phyloP scores from a whole-genome alignment of 1,140 invertebrate species.

The Rhysida immarginata region DNA sequence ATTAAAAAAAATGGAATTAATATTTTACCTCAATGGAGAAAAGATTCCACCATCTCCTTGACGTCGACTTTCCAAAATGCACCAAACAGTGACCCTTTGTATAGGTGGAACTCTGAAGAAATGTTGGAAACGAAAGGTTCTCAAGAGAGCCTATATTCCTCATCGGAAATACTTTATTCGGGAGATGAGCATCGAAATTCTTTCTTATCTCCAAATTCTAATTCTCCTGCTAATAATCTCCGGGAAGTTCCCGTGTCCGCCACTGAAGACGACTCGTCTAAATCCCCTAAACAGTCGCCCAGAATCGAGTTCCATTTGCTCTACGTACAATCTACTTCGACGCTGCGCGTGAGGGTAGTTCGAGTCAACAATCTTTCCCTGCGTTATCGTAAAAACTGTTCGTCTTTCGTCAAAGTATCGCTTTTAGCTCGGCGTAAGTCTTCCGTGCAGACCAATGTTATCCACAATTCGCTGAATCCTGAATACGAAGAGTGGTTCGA shows the following conservation, averaged over 20 bases:
- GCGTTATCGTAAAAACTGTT: neutral
- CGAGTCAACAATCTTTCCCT: neutral
- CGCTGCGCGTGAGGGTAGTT: neutral
- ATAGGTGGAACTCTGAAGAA: neutral
- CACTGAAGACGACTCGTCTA: neutral
- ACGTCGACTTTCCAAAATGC: neutral
- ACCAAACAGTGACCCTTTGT: neutral
- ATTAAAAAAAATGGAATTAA: neutral
- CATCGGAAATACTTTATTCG: neutral
- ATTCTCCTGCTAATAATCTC: neutral
- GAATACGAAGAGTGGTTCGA: conserved; percentile 2
- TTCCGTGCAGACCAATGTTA: neutral
- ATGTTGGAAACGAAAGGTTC: neutral
- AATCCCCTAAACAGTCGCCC: neutral
- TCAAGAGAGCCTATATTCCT: neutral
- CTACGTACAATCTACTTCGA: neutral
- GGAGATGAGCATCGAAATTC: neutral
- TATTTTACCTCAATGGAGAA: neutral
- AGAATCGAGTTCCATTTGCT: neutral
- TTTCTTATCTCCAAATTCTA: neutral
- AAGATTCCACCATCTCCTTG: neutral
- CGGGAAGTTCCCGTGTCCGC: neutral
- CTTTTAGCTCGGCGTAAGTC: conserved; percentile 3
- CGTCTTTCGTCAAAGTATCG: conserved; percentile 6
- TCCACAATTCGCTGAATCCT: conserved; percentile 1